Base-by-base conservation (phyloP, 1,140 invertebrate species). In the Drosophila lowei region DNA sequence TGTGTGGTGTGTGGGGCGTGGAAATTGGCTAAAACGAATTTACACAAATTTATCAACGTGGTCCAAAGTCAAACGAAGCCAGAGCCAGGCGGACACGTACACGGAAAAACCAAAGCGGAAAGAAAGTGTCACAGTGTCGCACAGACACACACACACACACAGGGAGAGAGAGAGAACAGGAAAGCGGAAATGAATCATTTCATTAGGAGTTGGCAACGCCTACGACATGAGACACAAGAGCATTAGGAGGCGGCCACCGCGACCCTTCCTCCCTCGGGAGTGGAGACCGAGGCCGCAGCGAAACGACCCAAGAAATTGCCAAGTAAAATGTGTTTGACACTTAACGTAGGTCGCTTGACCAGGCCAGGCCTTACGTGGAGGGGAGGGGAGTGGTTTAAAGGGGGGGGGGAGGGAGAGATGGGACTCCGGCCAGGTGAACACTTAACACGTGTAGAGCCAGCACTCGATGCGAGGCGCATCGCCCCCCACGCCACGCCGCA, bases 1-100 rank as follows among this genome's bases (percentile, higher is more conserved):
- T 41, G 34, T 54, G 46, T 52, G 42, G 56, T 62, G 34, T 46
- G 58, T 57, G 49, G 67, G 70, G 76, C 63, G 68, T 75, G 70
- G 81, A 86, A 86, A 86, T 86, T 86, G 81, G 83, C 74, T 86
- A 81, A 86, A 86, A 86, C 78, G 81, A 85, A 86, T 88, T 86
- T 86, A 86, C 83, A 86, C 83, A 86, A 86, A 86, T 86, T 86
- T 86, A 88, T 86, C 81, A 86, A 88, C 78, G 74, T 88, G 77
- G 81, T 50, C 65, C 67, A 75, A 78, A 81, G 81, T 74, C 77
- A 75, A 67, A 80, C 73, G 65, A 72, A 61, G 52, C 81, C 79
- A 50, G 63, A 65, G 59, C 61, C 50, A 56, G 62, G 70, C 67
- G 47, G 56, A 53, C 46, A 54, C 42, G 21, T 13, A 64, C 28